Percentiles rank a stretch among this genome's conserved stretches.
These are phyloP conservation scores for Leptonema lineaticorne DNA, from an alignment of 1,140 invertebrate genomes.

Conservation along the genomic window DNA sequence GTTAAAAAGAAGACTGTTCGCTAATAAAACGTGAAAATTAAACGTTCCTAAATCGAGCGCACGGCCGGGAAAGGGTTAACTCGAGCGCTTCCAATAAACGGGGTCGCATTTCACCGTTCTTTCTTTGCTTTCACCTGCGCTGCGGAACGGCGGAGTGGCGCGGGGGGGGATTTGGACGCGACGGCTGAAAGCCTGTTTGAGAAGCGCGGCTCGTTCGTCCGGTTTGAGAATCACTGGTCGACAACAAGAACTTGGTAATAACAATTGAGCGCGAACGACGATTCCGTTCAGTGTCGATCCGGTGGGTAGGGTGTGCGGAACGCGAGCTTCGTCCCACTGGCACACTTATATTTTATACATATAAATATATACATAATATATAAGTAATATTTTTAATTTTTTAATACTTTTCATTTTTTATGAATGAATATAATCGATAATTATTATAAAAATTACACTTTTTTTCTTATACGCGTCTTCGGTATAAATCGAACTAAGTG, in stretches of 20 bases:
- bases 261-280: not conserved
- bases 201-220: not conserved
- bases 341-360: too few species aligned
- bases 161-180: too few species aligned
- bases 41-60: not conserved
- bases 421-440: too few species aligned
- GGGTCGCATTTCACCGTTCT: slow-evolving; percentile 7
- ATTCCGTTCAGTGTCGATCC: slow-evolving; percentile 1
- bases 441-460: too few species aligned
- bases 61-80: not conserved
- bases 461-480: too few species aligned
- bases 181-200: not conserved
- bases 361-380: too few species aligned
- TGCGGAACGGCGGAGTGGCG: not conserved
- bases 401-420: too few species aligned
- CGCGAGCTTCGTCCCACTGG: not conserved
- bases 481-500: too few species aligned
- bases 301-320: not conserved
- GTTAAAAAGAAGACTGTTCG: too few species aligned
- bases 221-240: slow-evolving; percentile 6
- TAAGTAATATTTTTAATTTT: too few species aligned
- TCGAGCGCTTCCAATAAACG: too few species aligned
- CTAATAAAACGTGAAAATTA: too few species aligned
- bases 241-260: not conserved
- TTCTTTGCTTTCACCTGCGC: not conserved